Conservation (phyloP, 2,113 vertebrate species). For the Montifringilla adamsi region DNA sequence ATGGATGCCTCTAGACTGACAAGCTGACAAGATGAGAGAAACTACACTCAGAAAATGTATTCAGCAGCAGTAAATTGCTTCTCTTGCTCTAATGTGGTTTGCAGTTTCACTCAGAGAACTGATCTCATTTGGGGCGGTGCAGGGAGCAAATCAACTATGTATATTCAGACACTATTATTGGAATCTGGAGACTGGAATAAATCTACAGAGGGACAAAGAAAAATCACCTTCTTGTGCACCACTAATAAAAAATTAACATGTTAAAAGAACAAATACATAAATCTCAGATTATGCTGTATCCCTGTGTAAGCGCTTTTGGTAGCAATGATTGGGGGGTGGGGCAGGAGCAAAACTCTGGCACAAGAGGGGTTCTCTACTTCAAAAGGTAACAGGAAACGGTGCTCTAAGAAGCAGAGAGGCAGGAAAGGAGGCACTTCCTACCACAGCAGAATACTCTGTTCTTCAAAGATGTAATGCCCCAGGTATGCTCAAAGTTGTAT, state of each 20-base stretch:
- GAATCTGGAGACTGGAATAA: background rate
- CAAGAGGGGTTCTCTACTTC: background rate
- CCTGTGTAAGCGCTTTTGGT: background rate
- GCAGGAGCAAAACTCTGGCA: background rate
- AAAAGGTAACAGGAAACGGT: accelerated
- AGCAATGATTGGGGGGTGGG: background rate
- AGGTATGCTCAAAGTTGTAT: background rate
- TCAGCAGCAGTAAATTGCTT: constrained; percentile 24
- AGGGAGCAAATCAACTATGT: background rate
- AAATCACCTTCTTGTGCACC: background rate
- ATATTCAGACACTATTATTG: background rate
- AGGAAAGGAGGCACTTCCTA: background rate
- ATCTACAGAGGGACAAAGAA: background rate
- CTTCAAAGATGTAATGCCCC: background rate
- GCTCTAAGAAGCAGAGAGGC: background rate
- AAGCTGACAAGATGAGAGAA: constrained; percentile 16
- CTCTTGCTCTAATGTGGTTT: background rate
- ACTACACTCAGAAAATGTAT: background rate
- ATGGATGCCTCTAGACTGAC: constrained; percentile 32
- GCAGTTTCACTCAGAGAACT: background rate
- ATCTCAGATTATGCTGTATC: background rate
- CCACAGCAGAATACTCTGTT: background rate
- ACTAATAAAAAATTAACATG: background rate
- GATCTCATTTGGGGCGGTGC: background rate
- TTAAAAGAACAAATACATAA: background rate